Evolutionary conservation across 2,113 vertebrate genomes (phyloP).

Genomic region (Mandrillus leucophaeus): DNA sequence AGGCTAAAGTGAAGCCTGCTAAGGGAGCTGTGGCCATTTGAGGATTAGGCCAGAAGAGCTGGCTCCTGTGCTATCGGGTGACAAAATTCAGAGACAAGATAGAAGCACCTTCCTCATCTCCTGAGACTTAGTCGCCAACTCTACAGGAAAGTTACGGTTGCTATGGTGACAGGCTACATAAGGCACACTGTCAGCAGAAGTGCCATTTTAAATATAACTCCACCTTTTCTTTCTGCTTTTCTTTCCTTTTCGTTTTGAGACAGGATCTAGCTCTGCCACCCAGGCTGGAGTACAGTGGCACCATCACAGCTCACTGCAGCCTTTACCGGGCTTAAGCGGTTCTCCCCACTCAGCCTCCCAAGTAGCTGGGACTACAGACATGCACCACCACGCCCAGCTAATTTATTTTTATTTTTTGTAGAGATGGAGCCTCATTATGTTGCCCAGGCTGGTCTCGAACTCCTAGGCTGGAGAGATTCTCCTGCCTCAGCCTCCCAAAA

Average conservation of each 20-base stretch:
- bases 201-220: background rate
- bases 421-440: no score
- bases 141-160: rapidly evolving
- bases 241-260: no score
- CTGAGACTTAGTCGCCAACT: background rate
- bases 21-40: background rate
- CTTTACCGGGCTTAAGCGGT: background rate
- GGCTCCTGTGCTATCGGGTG: background rate
- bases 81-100: slow-evolving; percentile 29
- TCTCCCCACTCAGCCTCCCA: background rate
- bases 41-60: slow-evolving; percentile 24
- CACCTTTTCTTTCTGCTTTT: background rate
- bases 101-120: background rate
- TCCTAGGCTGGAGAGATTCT: no score
- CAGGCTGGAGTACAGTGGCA: no score
- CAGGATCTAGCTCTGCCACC: no score
- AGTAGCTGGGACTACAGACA: no score
- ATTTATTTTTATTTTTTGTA: no score
- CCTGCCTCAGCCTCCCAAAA: no score
- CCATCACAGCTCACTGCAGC: no score
- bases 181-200: background rate
- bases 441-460: no score
- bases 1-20: slow-evolving; percentile 9
- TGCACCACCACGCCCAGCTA: no score
- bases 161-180: background rate